These are phyloP conservation scores for Cyclopterus lumpus DNA, from an alignment of 2,797 vertebrate genomes.

Conservation along the genomic window DNA sequence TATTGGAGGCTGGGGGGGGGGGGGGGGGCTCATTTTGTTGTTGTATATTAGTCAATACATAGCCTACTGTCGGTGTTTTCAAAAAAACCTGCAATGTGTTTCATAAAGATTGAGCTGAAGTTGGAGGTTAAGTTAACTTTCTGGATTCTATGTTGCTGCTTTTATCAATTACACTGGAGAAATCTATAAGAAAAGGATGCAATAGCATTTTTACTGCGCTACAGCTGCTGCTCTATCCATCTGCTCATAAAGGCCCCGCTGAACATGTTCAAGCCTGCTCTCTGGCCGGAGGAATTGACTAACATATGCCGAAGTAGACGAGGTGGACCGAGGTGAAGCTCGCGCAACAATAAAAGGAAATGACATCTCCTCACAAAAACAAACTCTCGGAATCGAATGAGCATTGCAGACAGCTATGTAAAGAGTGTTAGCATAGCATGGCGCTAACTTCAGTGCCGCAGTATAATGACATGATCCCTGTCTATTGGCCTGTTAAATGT, in stretches of 20 bases:
- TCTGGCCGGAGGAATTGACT: constrained; percentile 2
- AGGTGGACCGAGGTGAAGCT: background rate
- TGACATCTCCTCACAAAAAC: constrained; percentile 1
- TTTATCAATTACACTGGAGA: background rate
- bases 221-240: constrained; percentile 29
- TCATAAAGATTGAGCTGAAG: background rate
- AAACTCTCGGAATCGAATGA: background rate
- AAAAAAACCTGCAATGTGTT: background rate
- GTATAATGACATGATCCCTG: constrained; percentile 20
- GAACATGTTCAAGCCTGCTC: constrained; percentile 16
- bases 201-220: background rate
- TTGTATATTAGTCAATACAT: background rate
- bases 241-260: constrained; percentile 33
- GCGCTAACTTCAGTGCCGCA: background rate
- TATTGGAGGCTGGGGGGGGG: background rate
- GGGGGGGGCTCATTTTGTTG: constrained; percentile 1
- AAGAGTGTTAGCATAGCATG: background rate
- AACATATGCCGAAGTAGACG: background rate
- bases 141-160: background rate
- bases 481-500: constrained; percentile 16
- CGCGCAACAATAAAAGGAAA: background rate
- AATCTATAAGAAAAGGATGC: constrained; percentile 8
- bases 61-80: background rate
- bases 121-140: background rate
- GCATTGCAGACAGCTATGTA: background rate